These are phyloP conservation scores for Caenorhabditis doughertyi DNA, from an alignment of 2,888 invertebrate species.

Conservation along the genomic window DNA sequence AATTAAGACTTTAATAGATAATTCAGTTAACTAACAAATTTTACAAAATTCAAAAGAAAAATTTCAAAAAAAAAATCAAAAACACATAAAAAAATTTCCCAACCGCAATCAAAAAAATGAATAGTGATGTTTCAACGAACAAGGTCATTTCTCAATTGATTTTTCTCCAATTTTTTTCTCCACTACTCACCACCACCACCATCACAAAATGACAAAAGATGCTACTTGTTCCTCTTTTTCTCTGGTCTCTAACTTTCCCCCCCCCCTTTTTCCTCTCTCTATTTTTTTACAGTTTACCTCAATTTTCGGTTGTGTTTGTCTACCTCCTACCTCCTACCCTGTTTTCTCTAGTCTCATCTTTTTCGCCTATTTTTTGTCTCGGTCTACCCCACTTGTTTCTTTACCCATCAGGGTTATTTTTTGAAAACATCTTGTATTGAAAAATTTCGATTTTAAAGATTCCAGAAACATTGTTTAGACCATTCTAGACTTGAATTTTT, in stretches of 20 bases:
- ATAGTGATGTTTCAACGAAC: background rate
- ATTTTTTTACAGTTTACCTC: background rate
- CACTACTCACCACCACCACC: too few species aligned
- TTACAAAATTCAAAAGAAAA: background rate
- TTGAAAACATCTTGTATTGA: too few species aligned
- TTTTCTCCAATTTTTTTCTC: too few species aligned
- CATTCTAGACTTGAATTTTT: too few species aligned
- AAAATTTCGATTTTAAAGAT: too few species aligned
- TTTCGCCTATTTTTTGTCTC: background rate
- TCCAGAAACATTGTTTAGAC: too few species aligned
- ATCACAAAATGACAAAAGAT: background rate
- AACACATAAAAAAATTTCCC: background rate
- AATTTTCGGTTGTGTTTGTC: background rate
- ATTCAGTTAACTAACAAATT: too few species aligned
- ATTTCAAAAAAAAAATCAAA: background rate
- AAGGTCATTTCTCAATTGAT: background rate
- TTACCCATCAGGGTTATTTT: background rate
- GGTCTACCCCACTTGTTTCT: background rate
- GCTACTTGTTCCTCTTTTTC: background rate
- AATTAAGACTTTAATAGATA: too few species aligned
- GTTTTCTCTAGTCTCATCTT: conserved; percentile 1
- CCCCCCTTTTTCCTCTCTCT: background rate
- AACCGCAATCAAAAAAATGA: background rate
- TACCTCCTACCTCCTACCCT: background rate
- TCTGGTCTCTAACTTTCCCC: background rate